Base-by-base conservation (phyloP, 2,113 vertebrate genomes). In the Etheostoma cragini region DNA sequence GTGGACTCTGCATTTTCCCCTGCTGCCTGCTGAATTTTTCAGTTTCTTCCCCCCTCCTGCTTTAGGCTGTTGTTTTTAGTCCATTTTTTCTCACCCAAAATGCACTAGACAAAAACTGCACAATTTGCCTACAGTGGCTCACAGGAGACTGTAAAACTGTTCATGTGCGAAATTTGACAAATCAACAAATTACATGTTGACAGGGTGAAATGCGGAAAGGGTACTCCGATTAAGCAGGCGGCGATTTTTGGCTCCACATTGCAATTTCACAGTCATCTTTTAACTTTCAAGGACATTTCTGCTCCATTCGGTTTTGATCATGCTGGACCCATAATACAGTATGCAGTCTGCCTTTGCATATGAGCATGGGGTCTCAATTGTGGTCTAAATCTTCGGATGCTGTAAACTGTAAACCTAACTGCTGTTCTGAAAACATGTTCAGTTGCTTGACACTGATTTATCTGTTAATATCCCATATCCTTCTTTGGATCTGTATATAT, bases 261-360 rank as follows among this genome's bases (percentile, higher is more conserved):
- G 56, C 56, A 76, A 85, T 84, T 89, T 90, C 82, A 80, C 68
- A 68, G 56, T 56, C 75, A 75, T 87, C 84, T 86, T 86, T 87
- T 76, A 71, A 79, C 84, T 82, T 89, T 90, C 88, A 89, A 83
- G 87, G 88, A 89, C 87, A 87, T 93, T 89, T 91, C 78, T 84
- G 84, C 84, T 81, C 82, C 78, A 82, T 89, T 73, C 75, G 81
- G 72, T 87, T 88, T 87, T 86, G 64, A 82, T 87, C 87, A 62
- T 61, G 52, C 82, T 46, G 53, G 33, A 24, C 47, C 33, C 75
- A 72, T 82, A 84, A 88, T 26, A 26, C 26, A 26, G 26, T 26
- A 3, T 76, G 52, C 78, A 73, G 62, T 3, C 63, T 71, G 81
- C 78, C 87, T 85, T 78, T 88, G 84, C 60, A 87, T 84, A 71